Conservation (phyloP, 2,888 invertebrate species). For the Masnerella sp. region DNA sequence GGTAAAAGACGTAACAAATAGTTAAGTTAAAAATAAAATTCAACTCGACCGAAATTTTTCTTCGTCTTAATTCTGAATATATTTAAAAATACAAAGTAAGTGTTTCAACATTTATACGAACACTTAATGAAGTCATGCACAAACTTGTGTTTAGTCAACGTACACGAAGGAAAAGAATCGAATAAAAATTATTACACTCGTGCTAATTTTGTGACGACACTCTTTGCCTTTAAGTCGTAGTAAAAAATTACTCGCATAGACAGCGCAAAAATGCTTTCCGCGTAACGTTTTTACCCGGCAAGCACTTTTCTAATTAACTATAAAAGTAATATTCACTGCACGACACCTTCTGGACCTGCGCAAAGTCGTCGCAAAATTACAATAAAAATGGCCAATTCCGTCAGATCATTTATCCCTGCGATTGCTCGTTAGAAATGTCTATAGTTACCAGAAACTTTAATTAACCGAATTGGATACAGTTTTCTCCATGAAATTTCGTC, state of each 20-base stretch:
- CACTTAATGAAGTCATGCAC: conserved; percentile 42
- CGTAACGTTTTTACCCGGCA: not conserved
- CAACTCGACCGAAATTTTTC: too few relatives aligned
- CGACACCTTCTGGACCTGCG: not conserved
- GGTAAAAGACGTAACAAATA: too few relatives aligned
- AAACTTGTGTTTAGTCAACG: conserved; percentile 24
- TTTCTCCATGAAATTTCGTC: conserved; percentile 17
- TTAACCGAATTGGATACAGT: conserved; percentile 3
- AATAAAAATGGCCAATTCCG: conserved; percentile 3
- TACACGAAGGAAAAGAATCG: conserved; percentile 23
- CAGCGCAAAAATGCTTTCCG: not conserved
- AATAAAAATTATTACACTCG: conserved; percentile 26
- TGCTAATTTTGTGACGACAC: conserved; percentile 19
- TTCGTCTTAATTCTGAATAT: too few relatives aligned
- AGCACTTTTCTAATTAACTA: conserved; percentile 3
- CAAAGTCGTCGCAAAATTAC: conserved; percentile 9
- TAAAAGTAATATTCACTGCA: not conserved
- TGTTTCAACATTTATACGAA: conserved; percentile 18
- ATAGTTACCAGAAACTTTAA: conserved; percentile 45
- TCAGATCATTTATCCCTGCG: not conserved
- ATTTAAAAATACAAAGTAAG: too few relatives aligned
- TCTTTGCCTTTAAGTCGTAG: not conserved
- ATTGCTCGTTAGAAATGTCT: conserved; percentile 34
- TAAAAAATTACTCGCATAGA: conserved; percentile 1
- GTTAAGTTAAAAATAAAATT: too few relatives aligned